Base-by-base conservation (phyloP, 1,140 invertebrate species). In the Pogonognathellus flavescens region DNA sequence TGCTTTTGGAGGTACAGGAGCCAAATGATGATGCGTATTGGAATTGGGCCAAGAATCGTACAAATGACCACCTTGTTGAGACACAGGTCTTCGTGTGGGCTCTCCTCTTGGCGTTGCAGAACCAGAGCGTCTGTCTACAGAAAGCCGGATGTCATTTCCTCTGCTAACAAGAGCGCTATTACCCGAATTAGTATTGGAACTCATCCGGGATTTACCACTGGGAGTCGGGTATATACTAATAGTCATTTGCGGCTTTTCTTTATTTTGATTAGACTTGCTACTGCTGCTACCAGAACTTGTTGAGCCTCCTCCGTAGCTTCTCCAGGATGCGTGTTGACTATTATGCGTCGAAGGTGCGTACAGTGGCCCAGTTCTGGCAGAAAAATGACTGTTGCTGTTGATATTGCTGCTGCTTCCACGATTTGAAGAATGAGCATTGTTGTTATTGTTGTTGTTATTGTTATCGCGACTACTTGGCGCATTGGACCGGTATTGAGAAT, bases 31-130 rank as follows among this genome's bases (percentile, higher is more conserved):
- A 85, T 89, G 88, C 49, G 87, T 86, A 70, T 89, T 89, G 11
- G 86, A 66, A 84, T 89, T 89, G 7, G 88, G 88, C 88, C 88
- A 89, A n/a, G 88, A 89, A 70, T 89, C 88, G 14, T 87, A 83
- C 22, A 89, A 84, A 22, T 88, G 86, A 70, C 87, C 87, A 18
- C 86, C 80, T 31, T 88, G 87, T 81, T 89, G 88, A 14, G 88
- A 87, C 10, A 87, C 87, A 41, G 86, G 88, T 60, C 87, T 53
- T 25, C 41, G 66, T 25, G 80, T 81, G 0, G 80, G 82, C 8
- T 70, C 84, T 53, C 53, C 60, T 18, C 80, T 50, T 49, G 13
- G 31, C 31, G n/a, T 76, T 6, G 70, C 13, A 1, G 70, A 41
- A 8, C 70, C 70, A 5, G 25, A 18, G 4, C 70, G 70, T 18